A percentile compares a stretch with the other conserved stretches of the same genome.
phyloP scores from a whole-genome alignment of 2,888 invertebrate species.

The Sesia bembeciformis region DNA sequence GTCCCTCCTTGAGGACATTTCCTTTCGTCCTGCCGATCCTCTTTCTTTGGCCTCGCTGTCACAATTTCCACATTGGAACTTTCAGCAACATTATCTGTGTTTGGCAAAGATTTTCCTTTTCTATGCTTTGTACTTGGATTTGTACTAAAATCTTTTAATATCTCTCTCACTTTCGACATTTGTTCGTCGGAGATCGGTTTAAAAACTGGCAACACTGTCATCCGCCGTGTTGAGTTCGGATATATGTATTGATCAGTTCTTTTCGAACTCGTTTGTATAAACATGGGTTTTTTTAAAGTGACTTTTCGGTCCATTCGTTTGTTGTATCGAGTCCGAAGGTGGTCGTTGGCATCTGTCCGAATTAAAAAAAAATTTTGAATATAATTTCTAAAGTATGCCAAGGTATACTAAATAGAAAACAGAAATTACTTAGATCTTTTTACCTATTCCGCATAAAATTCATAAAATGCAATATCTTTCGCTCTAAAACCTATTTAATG shows the following conservation, averaged over 20 bases:
- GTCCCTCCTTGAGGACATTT: slow-evolving; percentile 82
- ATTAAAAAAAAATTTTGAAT: slow-evolving; percentile 19
- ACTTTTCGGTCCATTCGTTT: slow-evolving; percentile 21
- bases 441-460: no score
- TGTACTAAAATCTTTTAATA: slow-evolving; percentile 40
- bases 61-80: slow-evolving; percentile 9
- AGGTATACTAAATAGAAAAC: no score
- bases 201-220: slow-evolving; percentile 43
- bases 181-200: slow-evolving; percentile 63
- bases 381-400: no score
- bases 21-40: slow-evolving; percentile 56
- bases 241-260: slow-evolving; percentile 34
- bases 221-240: slow-evolving; percentile 29
- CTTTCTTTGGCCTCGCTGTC: slow-evolving; percentile 13
- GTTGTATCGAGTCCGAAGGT: slow-evolving; percentile 55
- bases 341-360: slow-evolving; percentile 65
- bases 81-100: slow-evolving; percentile 17
- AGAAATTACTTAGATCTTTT: no score
- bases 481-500: no score
- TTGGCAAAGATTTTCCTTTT: slow-evolving; percentile 27
- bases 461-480: no score
- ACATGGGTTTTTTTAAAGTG: slow-evolving; percentile 51
- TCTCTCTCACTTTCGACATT: slow-evolving; percentile 48
- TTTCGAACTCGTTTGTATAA: slow-evolving; percentile 48
- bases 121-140: slow-evolving; percentile 22